These are phyloP conservation scores for Mormyrops attenuatus DNA, from an alignment of 2,797 vertebrate species.

Conservation along the genomic window DNA sequence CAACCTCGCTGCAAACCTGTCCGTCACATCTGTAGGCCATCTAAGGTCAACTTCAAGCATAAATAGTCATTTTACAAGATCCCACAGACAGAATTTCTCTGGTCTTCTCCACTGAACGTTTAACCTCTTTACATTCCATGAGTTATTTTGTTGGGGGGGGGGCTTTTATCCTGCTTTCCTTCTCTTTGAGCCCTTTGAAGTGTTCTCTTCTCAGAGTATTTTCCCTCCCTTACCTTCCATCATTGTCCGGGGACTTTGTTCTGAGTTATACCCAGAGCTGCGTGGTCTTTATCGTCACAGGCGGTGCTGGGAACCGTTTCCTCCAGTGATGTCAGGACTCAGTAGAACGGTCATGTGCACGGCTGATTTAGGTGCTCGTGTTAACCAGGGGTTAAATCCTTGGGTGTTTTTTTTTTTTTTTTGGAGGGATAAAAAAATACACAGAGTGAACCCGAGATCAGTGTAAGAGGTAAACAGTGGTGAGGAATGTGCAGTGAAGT, in stretches of 20 bases:
- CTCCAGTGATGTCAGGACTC: slow-evolving; percentile 60
- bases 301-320: slow-evolving; percentile 60
- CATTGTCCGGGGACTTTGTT: slow-evolving; percentile 54
- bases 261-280: slow-evolving; percentile 44
- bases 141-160: slow-evolving; percentile 26
- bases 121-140: not conserved
- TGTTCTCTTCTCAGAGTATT: slow-evolving; percentile 56
- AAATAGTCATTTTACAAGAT: slow-evolving; percentile 9
- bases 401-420: not conserved
- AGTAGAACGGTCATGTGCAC: slow-evolving; percentile 60
- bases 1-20: not conserved
- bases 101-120: not conserved
- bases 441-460: slow-evolving; percentile 31
- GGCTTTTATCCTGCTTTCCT: slow-evolving; percentile 35
- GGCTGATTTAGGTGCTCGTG: slow-evolving; percentile 59
- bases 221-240: slow-evolving; percentile 49
- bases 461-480: slow-evolving; percentile 13
- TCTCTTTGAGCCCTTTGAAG: slow-evolving; percentile 47
- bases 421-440: slow-evolving; percentile 32
- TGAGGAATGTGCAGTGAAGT: not conserved
- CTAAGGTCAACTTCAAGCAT: not conserved
- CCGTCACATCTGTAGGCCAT: not conserved
- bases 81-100: not conserved
- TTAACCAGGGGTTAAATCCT: slow-evolving; percentile 61
- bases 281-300: slow-evolving; percentile 62